Evolutionary conservation across 2,797 vertebrate species (phyloP).

Genomic region (Amblyraja radiata): DNA sequence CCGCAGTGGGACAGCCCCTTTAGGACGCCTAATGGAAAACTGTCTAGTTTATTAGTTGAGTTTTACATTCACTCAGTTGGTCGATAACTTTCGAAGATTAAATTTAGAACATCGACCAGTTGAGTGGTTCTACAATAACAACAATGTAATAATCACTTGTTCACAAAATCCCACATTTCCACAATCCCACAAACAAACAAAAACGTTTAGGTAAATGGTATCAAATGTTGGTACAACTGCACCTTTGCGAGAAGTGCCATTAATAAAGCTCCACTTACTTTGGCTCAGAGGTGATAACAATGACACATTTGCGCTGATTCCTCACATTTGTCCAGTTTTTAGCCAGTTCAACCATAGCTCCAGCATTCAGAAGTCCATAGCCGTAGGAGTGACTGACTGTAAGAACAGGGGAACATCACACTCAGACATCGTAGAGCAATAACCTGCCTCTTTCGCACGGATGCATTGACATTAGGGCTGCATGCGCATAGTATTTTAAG

Average conservation of each 20-base stretch:
- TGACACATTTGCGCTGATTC: conserved; percentile 80
- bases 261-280: conserved; percentile 58
- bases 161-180: not conserved
- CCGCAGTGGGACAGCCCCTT: no score
- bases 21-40: no score
- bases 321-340: conserved; percentile 81
- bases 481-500: no score
- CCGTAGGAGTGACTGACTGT: conserved; percentile 96
- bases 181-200: not conserved
- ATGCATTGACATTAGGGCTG: not conserved
- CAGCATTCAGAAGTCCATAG: conserved; percentile 85
- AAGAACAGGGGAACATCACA: conserved; percentile 40
- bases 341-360: conserved; percentile 79
- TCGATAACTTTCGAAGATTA: no score
- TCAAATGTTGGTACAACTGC: not conserved
- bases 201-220: not conserved
- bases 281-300: conserved; percentile 75
- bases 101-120: no score
- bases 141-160: no score
- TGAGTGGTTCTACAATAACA: no score
- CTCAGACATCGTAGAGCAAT: not conserved
- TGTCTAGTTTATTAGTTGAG: no score
- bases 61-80: no score
- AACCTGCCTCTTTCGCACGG: not conserved
- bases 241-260: not conserved